phyloP scores from a whole-genome alignment of 1,140 invertebrate genomes.

The Rhyacophila brunnea region DNA sequence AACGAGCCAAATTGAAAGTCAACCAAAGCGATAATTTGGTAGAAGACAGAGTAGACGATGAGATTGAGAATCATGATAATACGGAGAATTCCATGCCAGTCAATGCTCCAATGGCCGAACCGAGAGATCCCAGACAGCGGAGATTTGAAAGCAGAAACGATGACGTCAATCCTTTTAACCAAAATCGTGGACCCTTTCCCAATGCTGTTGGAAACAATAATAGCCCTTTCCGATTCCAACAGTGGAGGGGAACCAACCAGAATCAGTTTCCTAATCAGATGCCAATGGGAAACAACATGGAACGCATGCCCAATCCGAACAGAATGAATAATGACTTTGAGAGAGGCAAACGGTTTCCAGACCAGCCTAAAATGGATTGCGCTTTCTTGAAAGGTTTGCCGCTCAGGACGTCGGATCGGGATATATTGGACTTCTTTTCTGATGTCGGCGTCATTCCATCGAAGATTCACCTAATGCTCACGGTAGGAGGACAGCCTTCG shows the following conservation, averaged over 20 bases:
- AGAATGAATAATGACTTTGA: conserved; percentile 28
- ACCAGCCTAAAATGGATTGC: conserved; percentile 53
- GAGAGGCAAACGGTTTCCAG: conserved; percentile 13
- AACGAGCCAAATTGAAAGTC: conserved; percentile 47
- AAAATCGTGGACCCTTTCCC: neutral
- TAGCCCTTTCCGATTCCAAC: conserved; percentile 18
- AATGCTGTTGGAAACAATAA: neutral
- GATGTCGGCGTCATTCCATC: conserved; percentile 72
- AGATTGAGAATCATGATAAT: conserved; percentile 21
- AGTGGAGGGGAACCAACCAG: conserved; percentile 39
- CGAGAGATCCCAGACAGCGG: conserved; percentile 38
- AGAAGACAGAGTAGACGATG: no score
- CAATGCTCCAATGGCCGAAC: conserved; percentile 30
- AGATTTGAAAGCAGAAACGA: conserved; percentile 22
- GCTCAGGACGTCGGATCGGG: conserved; percentile 68
- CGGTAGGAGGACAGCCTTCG: conserved; percentile 64
- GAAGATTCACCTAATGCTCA: conserved; percentile 76
- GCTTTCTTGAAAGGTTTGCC: conserved; percentile 76
- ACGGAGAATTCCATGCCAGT: conserved; percentile 25
- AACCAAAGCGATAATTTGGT: neutral
- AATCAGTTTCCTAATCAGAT: conserved; percentile 33
- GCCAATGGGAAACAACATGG: conserved; percentile 16
- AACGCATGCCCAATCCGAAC: conserved; percentile 37
- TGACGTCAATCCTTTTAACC: conserved; percentile 3
- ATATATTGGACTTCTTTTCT: conserved; percentile 78